Base-by-base conservation (phyloP, 1,140 invertebrate species). In the Ceratina australensis region DNA sequence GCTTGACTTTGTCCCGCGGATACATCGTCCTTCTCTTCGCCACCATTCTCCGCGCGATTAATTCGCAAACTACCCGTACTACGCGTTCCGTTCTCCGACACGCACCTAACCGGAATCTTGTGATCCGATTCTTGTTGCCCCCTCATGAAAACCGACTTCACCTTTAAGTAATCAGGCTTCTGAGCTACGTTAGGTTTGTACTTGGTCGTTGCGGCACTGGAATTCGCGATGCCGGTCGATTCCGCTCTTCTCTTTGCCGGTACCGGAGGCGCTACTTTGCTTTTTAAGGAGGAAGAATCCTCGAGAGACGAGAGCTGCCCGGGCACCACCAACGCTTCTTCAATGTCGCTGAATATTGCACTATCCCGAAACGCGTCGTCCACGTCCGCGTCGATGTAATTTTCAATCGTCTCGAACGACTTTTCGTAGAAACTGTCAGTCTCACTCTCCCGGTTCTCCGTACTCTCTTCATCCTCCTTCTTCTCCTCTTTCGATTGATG, bases 321-420 rank as follows among this genome's bases (percentile, higher is more conserved):
- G 81, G 24, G 24, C 33, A 42, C 76, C 60, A 82, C 73, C 1
- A 87, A 64, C 0, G 84, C 69, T 74, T 95, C 93, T 54, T 95
- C 95, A 22, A 92, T 93, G 82, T 97, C 96, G 67, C 96, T 97
- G 85, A 97, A 97, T 87, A 97, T 96, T 83, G 96, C 96, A 85
- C 96, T 96, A 88, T 97, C 96, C 84, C 96, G 93, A 86, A 96
- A 96, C 1, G 94, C 93, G 76, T 96, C 95, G 71, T 95, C 94
- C 8, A 92, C 91, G 12, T 91, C 89, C 13, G 82, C 83, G 89
- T 91, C 88, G 52, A 88, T 73, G 83, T 91, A 92, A 85, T 94
- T 94, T 87, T 96, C 95, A 24, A 96, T 96, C 10, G 94, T 95
- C 86, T 96, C 95, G 88, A 96, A 96, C 0, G 95, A 95, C 77